Evolutionary conservation across 1,140 invertebrate species (phyloP), one percentile per base, ranked within the genome.

Genomic region (Reticulitermes speratus): DNA sequence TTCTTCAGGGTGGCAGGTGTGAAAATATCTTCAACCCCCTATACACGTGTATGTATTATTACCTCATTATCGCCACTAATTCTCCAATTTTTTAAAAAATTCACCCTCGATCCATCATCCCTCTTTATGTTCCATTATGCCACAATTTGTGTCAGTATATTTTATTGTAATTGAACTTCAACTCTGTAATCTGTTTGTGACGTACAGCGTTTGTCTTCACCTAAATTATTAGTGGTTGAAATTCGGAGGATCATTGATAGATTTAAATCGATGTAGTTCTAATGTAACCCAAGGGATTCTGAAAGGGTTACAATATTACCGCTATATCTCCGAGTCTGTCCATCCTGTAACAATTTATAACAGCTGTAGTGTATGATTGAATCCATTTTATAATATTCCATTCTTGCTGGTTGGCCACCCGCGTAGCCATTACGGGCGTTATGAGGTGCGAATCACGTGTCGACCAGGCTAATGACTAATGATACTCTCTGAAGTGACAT

Each of bases 21-120:
- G 65, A 75, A 30, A 75, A 30, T 65, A 75, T 75, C n/a, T 75
- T 75, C 65, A 75, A 75, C 65, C 65, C 65, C 9, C n/a, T 0
- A 75, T 75, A 75, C 65, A 75, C 65, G 5, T 75, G 65, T 75
- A 75, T 75, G n/a, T 75, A 75, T 75, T 75, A 75, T 75, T 75
- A 75, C 65, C 65, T 30, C 30, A 75, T 75, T 75, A 75, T 30
- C 65, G 12, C 65, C 65, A 75, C 65, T 75, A 75, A 75, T 75
- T 75, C 65, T 75, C 11, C n/a, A 9, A 75, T 75, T 75, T 75
- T 75, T 75, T 7, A 75, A 75, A 65, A n/a, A 25, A 8, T 75
- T 30, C 65, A 75, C 65, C n/a, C 25, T 75, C 65, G n/a, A 75
- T n/a, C 25, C 65, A 75, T 30, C n/a, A 30, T n/a, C 65, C 65